Evolutionary conservation across 1,140 invertebrate genomes (phyloP).

Genomic region (Leptonema lineaticorne): DNA sequence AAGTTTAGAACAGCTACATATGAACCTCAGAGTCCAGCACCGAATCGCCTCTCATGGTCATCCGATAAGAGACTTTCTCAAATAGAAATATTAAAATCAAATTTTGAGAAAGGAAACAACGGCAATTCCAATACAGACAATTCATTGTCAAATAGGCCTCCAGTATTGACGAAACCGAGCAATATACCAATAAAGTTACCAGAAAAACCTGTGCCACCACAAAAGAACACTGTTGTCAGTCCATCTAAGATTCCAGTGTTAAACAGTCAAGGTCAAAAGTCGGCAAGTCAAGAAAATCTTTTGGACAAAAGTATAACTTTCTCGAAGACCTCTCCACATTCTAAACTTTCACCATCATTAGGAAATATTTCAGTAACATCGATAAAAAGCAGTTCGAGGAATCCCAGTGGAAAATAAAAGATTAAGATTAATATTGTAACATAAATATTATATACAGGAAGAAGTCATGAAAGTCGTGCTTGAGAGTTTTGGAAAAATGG

Average conservation of each 20-base stretch:
- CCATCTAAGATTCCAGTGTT: conserved; percentile 57
- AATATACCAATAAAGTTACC: conserved; percentile 53
- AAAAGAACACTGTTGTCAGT: conserved; percentile 42
- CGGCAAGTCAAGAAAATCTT: conserved; percentile 55
- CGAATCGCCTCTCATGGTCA: conserved; percentile 39
- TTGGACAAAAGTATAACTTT: conserved; percentile 50
- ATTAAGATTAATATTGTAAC: neutral
- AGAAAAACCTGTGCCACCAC: conserved; percentile 42
- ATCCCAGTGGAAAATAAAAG: conserved; percentile 51
- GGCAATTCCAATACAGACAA: conserved; percentile 38
- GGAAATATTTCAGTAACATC: conserved; percentile 55
- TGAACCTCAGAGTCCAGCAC: conserved; percentile 53
- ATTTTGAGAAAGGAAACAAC: conserved; percentile 48
- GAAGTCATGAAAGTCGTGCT: too few relatives aligned
- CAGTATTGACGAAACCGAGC: conserved; percentile 52
- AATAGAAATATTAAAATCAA: conserved; percentile 51
- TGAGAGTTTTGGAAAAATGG: neutral
- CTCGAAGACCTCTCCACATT: conserved; percentile 47
- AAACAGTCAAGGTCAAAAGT: conserved; percentile 47
- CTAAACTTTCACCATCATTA: conserved; percentile 49
- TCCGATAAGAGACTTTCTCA: conserved; percentile 53
- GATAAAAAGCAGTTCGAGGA: conserved; percentile 55
- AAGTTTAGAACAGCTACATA: conserved; percentile 62
- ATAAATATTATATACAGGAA: too few relatives aligned
- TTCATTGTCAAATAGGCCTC: conserved; percentile 43